phyloP scores from a whole-genome alignment of 1,140 invertebrate species.

The Elymnias hypermnestra region DNA sequence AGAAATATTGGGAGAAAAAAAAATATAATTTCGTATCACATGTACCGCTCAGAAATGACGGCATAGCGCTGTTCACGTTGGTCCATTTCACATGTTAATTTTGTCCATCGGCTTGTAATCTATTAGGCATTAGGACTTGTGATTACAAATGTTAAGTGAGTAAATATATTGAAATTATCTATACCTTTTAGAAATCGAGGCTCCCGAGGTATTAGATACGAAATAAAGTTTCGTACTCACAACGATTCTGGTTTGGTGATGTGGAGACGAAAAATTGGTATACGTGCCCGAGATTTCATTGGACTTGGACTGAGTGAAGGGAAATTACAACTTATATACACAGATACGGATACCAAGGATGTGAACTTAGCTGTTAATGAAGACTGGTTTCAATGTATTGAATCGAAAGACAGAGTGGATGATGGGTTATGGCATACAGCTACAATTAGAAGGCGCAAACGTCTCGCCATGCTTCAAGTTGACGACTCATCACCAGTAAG shows the following conservation, averaged over 20 bases:
- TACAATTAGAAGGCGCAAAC: slow-evolving; percentile 80
- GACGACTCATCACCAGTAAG: slow-evolving; percentile 80
- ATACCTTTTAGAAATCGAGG: slow-evolving; percentile 75
- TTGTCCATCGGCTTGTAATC: too few relatives aligned
- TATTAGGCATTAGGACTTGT: too few relatives aligned
- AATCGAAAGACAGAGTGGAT: slow-evolving; percentile 77
- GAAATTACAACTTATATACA: slow-evolving; percentile 67
- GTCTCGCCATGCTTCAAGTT: slow-evolving; percentile 81
- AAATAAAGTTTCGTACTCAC: slow-evolving; percentile 82
- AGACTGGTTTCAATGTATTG: slow-evolving; percentile 72
- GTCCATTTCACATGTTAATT: too few relatives aligned
- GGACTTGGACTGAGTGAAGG: slow-evolving; percentile 67
- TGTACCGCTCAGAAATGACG: too few relatives aligned
- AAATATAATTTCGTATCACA: too few relatives aligned
- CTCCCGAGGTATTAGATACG: slow-evolving; percentile 82
- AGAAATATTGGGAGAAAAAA: too few relatives aligned
- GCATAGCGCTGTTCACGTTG: too few relatives aligned
- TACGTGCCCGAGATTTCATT: slow-evolving; percentile 67
- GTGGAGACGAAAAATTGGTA: slow-evolving; percentile 77
- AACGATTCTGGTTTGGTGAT: slow-evolving; percentile 81
- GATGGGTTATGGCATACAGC: slow-evolving; percentile 87
- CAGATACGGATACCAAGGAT: slow-evolving; percentile 64
- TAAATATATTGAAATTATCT: not conserved
- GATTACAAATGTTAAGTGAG: too few relatives aligned
- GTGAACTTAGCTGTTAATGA: slow-evolving; percentile 48